Conservation (phyloP, 2,113 vertebrate genomes). For the Carassius gibelio region DNA sequence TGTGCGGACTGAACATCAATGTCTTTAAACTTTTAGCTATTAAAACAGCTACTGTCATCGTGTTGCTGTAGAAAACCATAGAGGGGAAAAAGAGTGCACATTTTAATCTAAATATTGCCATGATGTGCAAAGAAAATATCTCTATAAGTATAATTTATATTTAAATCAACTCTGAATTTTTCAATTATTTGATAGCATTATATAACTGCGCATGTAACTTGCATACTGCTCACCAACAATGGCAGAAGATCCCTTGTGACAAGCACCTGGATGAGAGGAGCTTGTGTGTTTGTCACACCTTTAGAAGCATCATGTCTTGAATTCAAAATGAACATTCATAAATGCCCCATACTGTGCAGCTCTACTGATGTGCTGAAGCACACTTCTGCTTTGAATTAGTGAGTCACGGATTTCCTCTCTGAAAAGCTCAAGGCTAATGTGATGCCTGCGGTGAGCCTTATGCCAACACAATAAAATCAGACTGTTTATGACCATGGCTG, state of each 20-base stretch:
- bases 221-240: not conserved
- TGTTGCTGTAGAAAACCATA: no score
- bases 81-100: not conserved
- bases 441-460: not conserved
- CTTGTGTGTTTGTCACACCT: not conserved
- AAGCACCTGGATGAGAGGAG: not conserved
- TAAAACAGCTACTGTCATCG: not conserved
- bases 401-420: slow-evolving; percentile 16
- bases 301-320: not conserved
- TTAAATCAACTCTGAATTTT: not conserved
- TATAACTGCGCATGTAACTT: not conserved
- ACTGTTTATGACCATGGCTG: slow-evolving; percentile 4
- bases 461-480: slow-evolving; percentile 34
- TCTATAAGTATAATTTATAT: not conserved
- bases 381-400: slow-evolving; percentile 24
- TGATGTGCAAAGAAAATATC: not conserved
- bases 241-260: not conserved
- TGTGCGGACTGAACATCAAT: not conserved
- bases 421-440: not conserved
- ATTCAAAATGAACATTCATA: not conserved
- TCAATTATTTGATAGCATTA: not conserved
- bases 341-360: not conserved
- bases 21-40: not conserved
- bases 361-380: not conserved
- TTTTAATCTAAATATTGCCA: not conserved